phyloP scores from a whole-genome alignment of 2,113 vertebrate species.

The Sinocyclocheilus rhinocerous region DNA sequence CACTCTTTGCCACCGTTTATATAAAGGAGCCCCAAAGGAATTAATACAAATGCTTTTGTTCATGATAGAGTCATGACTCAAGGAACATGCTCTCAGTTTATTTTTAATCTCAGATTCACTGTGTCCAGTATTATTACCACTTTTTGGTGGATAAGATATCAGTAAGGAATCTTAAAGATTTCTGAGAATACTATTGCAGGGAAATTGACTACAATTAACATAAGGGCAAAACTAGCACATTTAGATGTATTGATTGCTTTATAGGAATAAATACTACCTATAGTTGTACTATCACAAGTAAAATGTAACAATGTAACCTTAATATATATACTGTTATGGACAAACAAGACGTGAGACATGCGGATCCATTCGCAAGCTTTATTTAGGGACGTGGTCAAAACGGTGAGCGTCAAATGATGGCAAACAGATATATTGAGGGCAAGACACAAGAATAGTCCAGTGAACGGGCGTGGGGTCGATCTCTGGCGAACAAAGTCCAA shows the following conservation, averaged over 20 bases:
- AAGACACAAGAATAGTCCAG: too few species aligned
- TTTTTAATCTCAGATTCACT: slow-evolving; percentile 17
- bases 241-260: not conserved
- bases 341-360: too few species aligned
- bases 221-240: not conserved
- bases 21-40: not conserved
- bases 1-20: not conserved
- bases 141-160: not conserved
- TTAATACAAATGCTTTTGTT: not conserved
- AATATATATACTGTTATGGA: too few species aligned
- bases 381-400: too few species aligned
- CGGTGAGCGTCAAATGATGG: too few species aligned
- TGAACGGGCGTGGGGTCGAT: too few species aligned
- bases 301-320: too few species aligned
- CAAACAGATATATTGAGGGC: too few species aligned
- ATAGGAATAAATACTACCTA: not conserved
- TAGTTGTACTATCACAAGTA: too few species aligned
- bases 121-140: slow-evolving; percentile 2
- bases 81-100: slow-evolving; percentile 1
- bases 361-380: too few species aligned
- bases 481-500: too few species aligned
- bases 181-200: not conserved
- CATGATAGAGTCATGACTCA: not conserved
- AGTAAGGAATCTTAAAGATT: not conserved
- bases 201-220: not conserved